Percentiles rank a stretch among this genome's conserved stretches.
Conservation (phyloP, 2,888 invertebrate species). For the Hypomecis atomaria region DNA sequence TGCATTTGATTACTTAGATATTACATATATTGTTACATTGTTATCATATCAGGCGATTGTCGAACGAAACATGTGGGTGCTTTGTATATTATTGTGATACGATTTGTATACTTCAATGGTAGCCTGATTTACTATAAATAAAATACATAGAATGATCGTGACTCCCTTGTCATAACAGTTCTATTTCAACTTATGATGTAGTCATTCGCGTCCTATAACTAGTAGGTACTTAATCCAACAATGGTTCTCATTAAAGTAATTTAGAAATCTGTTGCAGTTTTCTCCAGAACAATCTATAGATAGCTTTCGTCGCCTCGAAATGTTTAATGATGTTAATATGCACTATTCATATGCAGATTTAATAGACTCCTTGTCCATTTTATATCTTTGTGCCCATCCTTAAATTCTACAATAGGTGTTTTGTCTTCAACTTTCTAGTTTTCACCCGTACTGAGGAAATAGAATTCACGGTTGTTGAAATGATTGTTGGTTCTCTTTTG, state of each 20-base stretch:
- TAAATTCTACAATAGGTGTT: conserved; percentile 36
- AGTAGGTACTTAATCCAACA: too few relatives aligned
- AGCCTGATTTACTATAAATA: neutral
- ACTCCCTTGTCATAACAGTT: conserved; percentile 1
- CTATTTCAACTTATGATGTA: neutral
- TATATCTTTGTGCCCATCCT: conserved; percentile 38
- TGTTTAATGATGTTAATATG: conserved; percentile 32
- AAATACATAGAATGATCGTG: conserved; percentile 5
- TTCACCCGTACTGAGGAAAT: conserved; percentile 28
- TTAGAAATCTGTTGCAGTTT: neutral
- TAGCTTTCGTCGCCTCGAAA: conserved; percentile 19
- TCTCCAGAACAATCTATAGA: neutral
- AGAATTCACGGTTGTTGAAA: conserved; percentile 23
- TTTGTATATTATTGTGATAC: conserved; percentile 7
- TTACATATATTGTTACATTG: conserved; percentile 10
- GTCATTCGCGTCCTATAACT: neutral
- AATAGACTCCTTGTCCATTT: conserved; percentile 29
- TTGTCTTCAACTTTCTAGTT: conserved; percentile 38
- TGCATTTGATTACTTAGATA: conserved; percentile 7
- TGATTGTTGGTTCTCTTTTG: conserved; percentile 19
- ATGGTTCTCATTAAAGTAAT: too few relatives aligned
- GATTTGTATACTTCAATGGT: conserved; percentile 10
- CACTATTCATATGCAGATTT: conserved; percentile 39
- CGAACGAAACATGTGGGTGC: conserved; percentile 16
- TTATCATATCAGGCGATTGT: conserved; percentile 1